Evolutionary conservation across 2,888 invertebrate species (phyloP).

Genomic region (Scaptomyza parva): DNA sequence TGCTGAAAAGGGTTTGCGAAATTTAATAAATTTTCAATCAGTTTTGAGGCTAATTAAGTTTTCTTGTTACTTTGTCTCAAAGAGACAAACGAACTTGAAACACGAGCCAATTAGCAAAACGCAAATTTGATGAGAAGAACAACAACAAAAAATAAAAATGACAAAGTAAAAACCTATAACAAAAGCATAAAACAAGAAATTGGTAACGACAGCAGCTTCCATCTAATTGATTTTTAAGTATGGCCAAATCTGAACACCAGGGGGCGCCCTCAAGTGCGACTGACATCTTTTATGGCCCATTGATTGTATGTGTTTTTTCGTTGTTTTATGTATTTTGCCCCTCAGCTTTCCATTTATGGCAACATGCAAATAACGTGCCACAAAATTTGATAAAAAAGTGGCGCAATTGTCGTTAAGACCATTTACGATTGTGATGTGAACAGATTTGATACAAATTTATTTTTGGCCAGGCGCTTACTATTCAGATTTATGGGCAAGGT

Average conservation of each 20-base stretch:
- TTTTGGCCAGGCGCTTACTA: conserved; percentile 57
- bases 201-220: conserved; percentile 48
- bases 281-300: conserved; percentile 39
- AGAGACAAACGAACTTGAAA: conserved; percentile 23
- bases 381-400: conserved; percentile 55
- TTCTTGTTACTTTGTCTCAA: conserved; percentile 27
- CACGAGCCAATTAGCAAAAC: conserved; percentile 58
- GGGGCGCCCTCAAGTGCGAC: conserved; percentile 46
- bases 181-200: conserved; percentile 28
- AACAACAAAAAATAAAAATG: conserved; percentile 14
- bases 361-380: conserved; percentile 67
- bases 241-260: conserved; percentile 38
- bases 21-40: conserved; percentile 45
- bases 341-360: conserved; percentile 48
- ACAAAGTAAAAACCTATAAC: conserved; percentile 12
- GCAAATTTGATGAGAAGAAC: conserved; percentile 60
- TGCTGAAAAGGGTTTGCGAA: not conserved
- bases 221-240: conserved; percentile 64
- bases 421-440: conserved; percentile 48
- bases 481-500: conserved; percentile 38
- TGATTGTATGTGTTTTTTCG: conserved; percentile 2
- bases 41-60: conserved; percentile 61
- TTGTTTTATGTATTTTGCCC: conserved; percentile 7
- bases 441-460: conserved; percentile 16
- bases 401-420: conserved; percentile 68